Conservation (phyloP, 2,888 invertebrate species). For the Andrena haemorrhoa region DNA sequence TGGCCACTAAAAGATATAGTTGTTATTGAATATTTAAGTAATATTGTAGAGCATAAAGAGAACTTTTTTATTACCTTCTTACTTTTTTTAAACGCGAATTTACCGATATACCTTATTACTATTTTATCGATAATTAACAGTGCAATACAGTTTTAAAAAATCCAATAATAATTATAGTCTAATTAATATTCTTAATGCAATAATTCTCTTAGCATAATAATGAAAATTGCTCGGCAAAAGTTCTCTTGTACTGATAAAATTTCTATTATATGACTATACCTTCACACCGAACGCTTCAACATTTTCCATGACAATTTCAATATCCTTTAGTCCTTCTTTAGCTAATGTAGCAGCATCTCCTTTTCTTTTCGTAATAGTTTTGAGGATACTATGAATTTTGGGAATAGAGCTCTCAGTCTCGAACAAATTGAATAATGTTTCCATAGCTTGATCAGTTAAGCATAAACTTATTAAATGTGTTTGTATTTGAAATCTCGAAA, state of each 20-base stretch:
- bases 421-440: slow-evolving; percentile 88
- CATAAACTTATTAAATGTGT: slow-evolving; percentile 89
- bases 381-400: slow-evolving; percentile 88
- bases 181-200: too few relatives aligned
- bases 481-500: slow-evolving; percentile 90
- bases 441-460: slow-evolving; percentile 89
- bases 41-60: too few relatives aligned
- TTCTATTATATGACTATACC: slow-evolving; percentile 83
- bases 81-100: not conserved
- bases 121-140: too few relatives aligned
- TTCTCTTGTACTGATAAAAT: not conserved
- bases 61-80: not conserved
- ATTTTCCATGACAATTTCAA: slow-evolving; percentile 90
- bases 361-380: slow-evolving; percentile 89
- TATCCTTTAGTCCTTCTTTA: slow-evolving; percentile 90
- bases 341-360: slow-evolving; percentile 89
- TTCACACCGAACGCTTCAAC: slow-evolving; percentile 91
- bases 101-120: too few relatives aligned
- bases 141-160: not conserved
- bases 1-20: slow-evolving; percentile 85
- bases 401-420: slow-evolving; percentile 88
- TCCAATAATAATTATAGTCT: too few relatives aligned
- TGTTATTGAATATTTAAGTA: not conserved
- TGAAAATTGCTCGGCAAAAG: not conserved
- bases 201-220: too few relatives aligned